Evolutionary conservation across 2,797 vertebrate genomes (phyloP).

Genomic region (Enteromius trimaculatus): DNA sequence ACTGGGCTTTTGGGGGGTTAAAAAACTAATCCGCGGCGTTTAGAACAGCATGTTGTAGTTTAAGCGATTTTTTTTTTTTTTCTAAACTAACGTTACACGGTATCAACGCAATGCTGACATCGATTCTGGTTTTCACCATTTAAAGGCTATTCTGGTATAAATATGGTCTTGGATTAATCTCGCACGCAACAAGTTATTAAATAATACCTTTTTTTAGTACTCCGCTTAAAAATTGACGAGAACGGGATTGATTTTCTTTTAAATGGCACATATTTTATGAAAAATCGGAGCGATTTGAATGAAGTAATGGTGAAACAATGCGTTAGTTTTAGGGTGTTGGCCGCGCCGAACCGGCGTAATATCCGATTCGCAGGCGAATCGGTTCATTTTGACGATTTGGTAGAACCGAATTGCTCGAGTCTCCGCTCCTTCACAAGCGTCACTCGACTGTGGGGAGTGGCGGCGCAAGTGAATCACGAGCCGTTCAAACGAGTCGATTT

Average conservation of each 20-base stretch:
- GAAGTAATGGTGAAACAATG: conserved; percentile 40
- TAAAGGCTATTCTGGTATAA: not conserved
- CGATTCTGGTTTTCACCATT: not conserved
- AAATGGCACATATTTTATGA: rapidly evolving
- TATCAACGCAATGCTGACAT: rapidly evolving
- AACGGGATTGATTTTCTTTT: rapidly evolving
- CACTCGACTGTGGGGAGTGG: rapidly evolving
- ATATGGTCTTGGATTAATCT: not conserved
- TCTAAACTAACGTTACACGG: no score
- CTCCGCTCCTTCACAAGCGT: rapidly evolving
- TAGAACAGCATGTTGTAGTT: no score
- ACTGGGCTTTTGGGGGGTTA: not conserved
- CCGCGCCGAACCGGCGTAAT: conserved; percentile 41
- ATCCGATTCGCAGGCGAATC: not conserved
- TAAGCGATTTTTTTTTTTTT: no score
- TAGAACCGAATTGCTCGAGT: not conserved
- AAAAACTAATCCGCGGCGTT: not conserved
- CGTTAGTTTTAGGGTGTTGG: conserved; percentile 62
- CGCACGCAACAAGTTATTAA: conserved; percentile 2
- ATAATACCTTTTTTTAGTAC: no score
- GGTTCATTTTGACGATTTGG: not conserved
- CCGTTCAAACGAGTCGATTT: not conserved
- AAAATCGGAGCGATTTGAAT: conserved; percentile 6
- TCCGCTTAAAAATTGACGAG: rapidly evolving
- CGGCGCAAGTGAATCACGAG: not conserved